Base-by-base conservation (phyloP, 2,888 invertebrate species). In the Sphaerophoria taeniata region DNA sequence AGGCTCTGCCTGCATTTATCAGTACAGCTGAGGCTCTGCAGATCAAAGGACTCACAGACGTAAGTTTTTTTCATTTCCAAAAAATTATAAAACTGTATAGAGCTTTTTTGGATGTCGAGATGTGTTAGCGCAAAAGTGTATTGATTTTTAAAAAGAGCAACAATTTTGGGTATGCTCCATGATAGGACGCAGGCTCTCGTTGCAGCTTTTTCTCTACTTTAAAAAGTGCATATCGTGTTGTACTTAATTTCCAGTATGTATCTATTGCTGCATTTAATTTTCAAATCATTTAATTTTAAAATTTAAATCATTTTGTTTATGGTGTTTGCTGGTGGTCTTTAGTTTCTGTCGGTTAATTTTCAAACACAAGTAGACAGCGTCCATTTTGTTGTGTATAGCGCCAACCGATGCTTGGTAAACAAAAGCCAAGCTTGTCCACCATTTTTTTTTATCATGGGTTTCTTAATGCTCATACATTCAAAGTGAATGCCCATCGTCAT, bases 21-120 rank as follows among this genome's bases (percentile, higher is more conserved):
- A 95, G 95, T 93, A 95, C 95, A 90, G 95, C 95, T 91, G 95
- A 95, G 93, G 94, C 95, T 89, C 93, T 95, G 91, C 95, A 95
- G 93, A 95, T 95, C 87, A 95, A 95, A 93, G 95, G 95, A 92
- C 92, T 95, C 91, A 95, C 95, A 77, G 93, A 92, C 93, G 95
- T 92, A 93, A 94, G 93, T 24, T 24, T 24, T 24, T 94, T 93
- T 89, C 49, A 4, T 34, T 4, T 12, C 6, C 43, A 43, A 43
- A 39, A 6, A 39, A 7, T 7, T 39, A 39, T 7, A 39, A 3
- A 7, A 9, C 3, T 3, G 39, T 0, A 11, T 43, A 11, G 9
- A 43, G 9, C 4, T 9, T 3, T 43, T 3, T 9, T 3, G 43
- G 6, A 43, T 39, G 43, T 9, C 2, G 43, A 24, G 43, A 11